A percentile compares a stretch with the other conserved stretches of the same genome.
phyloP scores from a whole-genome alignment of 2,888 invertebrate species.

The Fragum sueziense region DNA sequence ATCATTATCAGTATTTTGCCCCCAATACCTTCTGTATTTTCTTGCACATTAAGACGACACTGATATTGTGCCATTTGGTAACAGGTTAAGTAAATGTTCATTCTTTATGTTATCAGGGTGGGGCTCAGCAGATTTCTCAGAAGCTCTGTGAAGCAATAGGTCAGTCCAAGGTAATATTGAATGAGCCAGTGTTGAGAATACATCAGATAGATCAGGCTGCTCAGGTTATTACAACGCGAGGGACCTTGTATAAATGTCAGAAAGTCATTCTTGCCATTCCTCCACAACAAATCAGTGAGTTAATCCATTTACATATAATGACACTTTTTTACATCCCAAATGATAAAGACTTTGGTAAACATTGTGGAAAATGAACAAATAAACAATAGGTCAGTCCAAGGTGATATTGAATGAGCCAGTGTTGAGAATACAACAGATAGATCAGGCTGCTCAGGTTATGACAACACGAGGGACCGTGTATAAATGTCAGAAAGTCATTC shows the following conservation, averaged over 20 bases:
- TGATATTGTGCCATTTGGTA: too few species aligned
- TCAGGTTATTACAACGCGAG: slow-evolving; percentile 64
- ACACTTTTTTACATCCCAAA: too few species aligned
- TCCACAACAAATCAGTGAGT: slow-evolving; percentile 71
- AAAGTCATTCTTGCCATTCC: slow-evolving; percentile 78
- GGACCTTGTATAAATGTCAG: slow-evolving; percentile 69
- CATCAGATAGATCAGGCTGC: slow-evolving; percentile 72
- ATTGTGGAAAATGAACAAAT: too few species aligned
- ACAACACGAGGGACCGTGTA: slow-evolving; percentile 67
- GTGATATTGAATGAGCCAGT: slow-evolving; percentile 73
- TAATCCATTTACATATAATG: too few species aligned
- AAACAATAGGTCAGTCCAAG: slow-evolving; percentile 65
- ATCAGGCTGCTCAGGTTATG: slow-evolving; percentile 62
- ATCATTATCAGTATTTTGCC: not conserved
- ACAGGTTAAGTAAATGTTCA: too few species aligned
- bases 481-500: slow-evolving; percentile 71
- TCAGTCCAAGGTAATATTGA: slow-evolving; percentile 63
- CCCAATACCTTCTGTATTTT: too few species aligned
- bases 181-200: slow-evolving; percentile 71
- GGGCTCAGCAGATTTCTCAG: slow-evolving; percentile 77
- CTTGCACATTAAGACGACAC: too few species aligned
- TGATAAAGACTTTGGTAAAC: too few species aligned
- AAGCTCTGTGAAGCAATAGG: slow-evolving; percentile 70
- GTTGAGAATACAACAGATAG: slow-evolving; percentile 72
- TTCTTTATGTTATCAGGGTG: slow-evolving; percentile 69